Evolutionary conservation across 2,113 vertebrate species (phyloP).

Genomic region (Charadrius vociferus): DNA sequence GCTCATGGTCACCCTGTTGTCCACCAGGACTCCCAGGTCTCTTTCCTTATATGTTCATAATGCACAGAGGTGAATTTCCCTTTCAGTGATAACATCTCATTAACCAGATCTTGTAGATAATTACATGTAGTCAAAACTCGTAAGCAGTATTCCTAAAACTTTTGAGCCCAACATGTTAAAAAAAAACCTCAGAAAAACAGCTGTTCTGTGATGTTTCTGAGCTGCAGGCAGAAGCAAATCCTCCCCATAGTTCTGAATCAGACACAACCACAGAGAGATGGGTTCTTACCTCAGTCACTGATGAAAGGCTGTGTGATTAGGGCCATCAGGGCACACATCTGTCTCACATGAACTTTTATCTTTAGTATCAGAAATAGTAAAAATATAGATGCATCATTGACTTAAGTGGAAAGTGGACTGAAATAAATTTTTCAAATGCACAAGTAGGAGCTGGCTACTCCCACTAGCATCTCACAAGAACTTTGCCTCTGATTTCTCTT

Average conservation of each 20-base stretch:
- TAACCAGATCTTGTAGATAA: neutral
- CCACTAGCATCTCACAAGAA: neutral
- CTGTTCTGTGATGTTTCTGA: neutral
- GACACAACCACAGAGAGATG: neutral
- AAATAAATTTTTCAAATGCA: neutral
- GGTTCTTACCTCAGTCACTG: neutral
- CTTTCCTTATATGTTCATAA: neutral
- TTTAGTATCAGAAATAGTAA: neutral
- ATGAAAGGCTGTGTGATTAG: neutral
- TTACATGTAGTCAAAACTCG: fast-evolving
- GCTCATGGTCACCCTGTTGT: too few species aligned
- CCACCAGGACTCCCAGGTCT: too few species aligned
- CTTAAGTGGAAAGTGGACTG: neutral
- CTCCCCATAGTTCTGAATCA: neutral
- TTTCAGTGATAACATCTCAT: neutral
- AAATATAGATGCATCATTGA: neutral
- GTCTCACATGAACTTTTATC: neutral
- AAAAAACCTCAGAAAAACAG: neutral
- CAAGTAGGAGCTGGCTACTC: neutral
- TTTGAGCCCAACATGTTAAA: neutral
- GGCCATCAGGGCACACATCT: neutral
- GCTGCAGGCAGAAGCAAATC: neutral
- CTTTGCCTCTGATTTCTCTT: neutral
- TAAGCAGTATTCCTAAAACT: neutral
- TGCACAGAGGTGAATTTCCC: neutral